Base-by-base conservation (phyloP, 1,140 invertebrate species). In the Megalonaias nervosa region DNA sequence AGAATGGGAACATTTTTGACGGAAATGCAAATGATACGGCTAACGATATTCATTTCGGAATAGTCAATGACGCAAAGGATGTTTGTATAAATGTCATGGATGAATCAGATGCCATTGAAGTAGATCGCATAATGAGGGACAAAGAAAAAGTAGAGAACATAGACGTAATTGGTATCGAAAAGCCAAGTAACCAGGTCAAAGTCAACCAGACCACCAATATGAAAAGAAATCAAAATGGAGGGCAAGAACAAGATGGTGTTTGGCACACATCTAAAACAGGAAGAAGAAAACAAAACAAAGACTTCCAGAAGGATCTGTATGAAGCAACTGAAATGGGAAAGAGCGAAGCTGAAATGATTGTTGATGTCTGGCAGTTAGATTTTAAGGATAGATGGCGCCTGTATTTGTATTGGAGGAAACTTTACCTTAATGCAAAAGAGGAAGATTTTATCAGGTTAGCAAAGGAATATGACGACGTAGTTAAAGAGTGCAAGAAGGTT, bases 341-440 rank as follows among this genome's bases (percentile, higher is more conserved):
- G 57, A 55, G 70, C 12, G 72, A 74, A 68, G 59, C 62, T 58
- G 23, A 31, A 19, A 38, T 1, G 38, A 71, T 77, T 5, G 6
- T 17, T 15, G 71, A 87, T 75, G 71, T 89, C 16, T 86, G 82
- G 82, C 19, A 65, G n/a, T 69, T 90, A 12, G 38, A 81, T 14
- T 14, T 84, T 12, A 59, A 71, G 6, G 61, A 88, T 11, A 74
- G 90, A 58, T 91, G 90, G 89, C 67, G 82, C 15, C 76, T 91
- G 56, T 91, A 89, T 71, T 65, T 82, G 48, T 85, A 71, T 48
- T 91, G 90, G 88, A 64, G 84, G 19, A 17, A 61, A 9, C 71
- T 79, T 38, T 80, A 82, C 68, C 74, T 86, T 17, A 6, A 26
- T 1, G 57, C 72, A 15, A n/a, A 57, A 17, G 72, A 80, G 70